Evolutionary conservation across 2,888 invertebrate species (phyloP).

Genomic region (Ganaspis brasiliensis): DNA sequence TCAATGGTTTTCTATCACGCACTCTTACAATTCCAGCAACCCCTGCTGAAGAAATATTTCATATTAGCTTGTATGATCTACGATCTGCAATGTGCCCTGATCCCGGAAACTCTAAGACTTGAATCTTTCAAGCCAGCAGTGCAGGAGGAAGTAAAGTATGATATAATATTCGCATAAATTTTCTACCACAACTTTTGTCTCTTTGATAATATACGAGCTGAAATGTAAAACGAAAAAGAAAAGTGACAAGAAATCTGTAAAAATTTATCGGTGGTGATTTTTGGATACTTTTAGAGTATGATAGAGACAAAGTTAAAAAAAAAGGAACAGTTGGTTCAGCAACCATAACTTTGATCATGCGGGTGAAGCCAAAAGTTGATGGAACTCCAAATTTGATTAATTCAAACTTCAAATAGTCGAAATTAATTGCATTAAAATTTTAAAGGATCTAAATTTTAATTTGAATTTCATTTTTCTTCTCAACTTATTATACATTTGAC

Average conservation of each 20-base stretch:
- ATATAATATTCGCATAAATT: constrained; percentile 37
- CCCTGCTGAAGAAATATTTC: constrained; percentile 15
- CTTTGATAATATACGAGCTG: constrained; percentile 47
- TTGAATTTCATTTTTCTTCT: too few species aligned
- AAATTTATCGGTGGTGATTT: background rate
- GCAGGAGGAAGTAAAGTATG: background rate
- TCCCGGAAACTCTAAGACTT: constrained; percentile 21
- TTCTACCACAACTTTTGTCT: constrained; percentile 40
- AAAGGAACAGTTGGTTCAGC: too few species aligned
- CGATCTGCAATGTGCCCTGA: constrained; percentile 18
- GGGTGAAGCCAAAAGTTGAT: too few species aligned
- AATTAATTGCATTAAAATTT: too few species aligned
- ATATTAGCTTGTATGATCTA: constrained; percentile 26
- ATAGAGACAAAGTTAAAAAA: too few species aligned
- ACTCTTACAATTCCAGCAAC: constrained; percentile 39
- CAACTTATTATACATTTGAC: too few species aligned
- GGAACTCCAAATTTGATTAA: too few species aligned
- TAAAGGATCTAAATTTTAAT: too few species aligned
- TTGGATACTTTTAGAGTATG: background rate
- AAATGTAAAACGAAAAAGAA: constrained; percentile 10
- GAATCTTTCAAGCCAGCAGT: constrained; percentile 9
- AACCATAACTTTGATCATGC: too few species aligned
- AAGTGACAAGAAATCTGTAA: background rate
- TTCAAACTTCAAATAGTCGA: too few species aligned
- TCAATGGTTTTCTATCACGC: constrained; percentile 50